phyloP scores from a whole-genome alignment of 2,797 vertebrate genomes.

The Chloroceryle inda region DNA sequence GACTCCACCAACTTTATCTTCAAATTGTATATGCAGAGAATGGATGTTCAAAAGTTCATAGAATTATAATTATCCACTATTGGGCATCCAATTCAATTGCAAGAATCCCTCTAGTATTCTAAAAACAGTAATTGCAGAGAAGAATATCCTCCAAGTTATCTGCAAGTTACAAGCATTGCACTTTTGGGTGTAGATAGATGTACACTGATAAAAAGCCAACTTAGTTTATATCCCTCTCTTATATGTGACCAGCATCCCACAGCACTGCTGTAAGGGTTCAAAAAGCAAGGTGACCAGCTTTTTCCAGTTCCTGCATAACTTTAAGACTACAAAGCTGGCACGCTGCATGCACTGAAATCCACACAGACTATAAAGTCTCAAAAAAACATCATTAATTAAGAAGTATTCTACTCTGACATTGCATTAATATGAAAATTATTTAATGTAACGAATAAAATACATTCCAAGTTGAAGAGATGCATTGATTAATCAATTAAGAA shows the following conservation, averaged over 20 bases:
- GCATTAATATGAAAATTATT: background rate
- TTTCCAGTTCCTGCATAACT: background rate
- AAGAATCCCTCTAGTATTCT: background rate
- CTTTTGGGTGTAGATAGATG: background rate
- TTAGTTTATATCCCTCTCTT: background rate
- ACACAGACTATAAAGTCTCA: background rate
- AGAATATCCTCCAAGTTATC: background rate
- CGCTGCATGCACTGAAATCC: background rate
- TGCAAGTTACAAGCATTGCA: background rate
- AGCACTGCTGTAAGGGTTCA: background rate
- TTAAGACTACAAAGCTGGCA: background rate
- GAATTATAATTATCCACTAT: background rate
- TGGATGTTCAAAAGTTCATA: background rate
- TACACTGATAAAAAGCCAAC: background rate
- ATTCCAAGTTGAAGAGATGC: background rate
- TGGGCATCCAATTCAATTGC: background rate
- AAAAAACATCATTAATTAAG: background rate
- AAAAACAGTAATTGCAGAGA: background rate
- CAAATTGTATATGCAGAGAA: background rate
- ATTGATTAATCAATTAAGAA: background rate
- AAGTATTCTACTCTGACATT: background rate
- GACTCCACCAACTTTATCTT: background rate
- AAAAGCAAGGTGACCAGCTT: background rate
- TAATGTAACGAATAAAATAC: background rate
- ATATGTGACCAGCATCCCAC: background rate